phyloP scores from a whole-genome alignment of 92 coral and sea anemone genomes.

The Bergia sp. region DNA sequence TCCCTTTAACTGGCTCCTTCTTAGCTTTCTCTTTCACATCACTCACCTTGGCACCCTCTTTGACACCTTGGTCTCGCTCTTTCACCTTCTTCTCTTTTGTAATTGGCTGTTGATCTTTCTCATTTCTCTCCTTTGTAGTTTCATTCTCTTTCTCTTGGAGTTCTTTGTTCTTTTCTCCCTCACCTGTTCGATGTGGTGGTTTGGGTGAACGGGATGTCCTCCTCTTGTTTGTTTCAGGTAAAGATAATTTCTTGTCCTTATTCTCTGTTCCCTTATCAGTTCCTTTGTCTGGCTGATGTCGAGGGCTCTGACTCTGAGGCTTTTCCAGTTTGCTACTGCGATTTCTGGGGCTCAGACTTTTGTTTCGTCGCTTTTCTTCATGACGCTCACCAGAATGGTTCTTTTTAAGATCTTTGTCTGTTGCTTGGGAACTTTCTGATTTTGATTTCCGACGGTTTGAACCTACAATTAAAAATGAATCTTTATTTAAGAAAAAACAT shows the following conservation, averaged over 20 bases:
- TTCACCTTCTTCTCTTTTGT: constrained; percentile 39
- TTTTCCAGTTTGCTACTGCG: constrained; percentile 36
- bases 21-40: constrained; percentile 55
- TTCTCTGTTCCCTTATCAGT: constrained; percentile 50
- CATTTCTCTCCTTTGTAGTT: constrained; percentile 40
- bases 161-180: constrained; percentile 62
- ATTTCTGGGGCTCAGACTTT: constrained; percentile 39
- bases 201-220: constrained; percentile 68
- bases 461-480: not conserved
- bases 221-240: constrained; percentile 54
- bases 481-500: not conserved
- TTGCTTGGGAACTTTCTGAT: constrained; percentile 14
- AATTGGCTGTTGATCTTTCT: constrained; percentile 30
- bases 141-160: constrained; percentile 46
- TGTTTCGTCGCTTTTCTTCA: constrained; percentile 22
- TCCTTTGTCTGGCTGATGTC: constrained; percentile 19
- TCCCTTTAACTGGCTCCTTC: constrained; percentile 45
- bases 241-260: constrained; percentile 54
- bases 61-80: constrained; percentile 40
- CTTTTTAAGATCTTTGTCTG: constrained; percentile 16
- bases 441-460: constrained; percentile 32
- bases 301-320: constrained; percentile 35
- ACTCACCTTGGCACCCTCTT: constrained; percentile 50
- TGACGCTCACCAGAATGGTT: constrained; percentile 23
- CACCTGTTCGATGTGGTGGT: constrained; percentile 40